Base-by-base conservation (phyloP, 2,888 invertebrate genomes). In the Margaritifera margaritifera region DNA sequence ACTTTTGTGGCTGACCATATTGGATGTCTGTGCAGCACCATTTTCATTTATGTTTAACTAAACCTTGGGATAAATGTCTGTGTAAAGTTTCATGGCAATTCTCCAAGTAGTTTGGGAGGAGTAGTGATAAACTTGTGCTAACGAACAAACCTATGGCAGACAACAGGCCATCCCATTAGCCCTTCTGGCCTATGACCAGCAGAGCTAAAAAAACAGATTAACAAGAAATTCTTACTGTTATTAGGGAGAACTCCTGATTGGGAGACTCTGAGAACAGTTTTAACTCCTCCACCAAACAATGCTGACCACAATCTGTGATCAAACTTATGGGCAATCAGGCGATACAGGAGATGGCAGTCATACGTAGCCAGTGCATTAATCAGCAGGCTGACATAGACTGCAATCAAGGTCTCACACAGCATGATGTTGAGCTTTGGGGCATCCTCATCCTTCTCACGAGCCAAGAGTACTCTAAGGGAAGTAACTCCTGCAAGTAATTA, bases 401-500 rank as follows among this genome's bases (percentile, higher is more conserved):
- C 95, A 25, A 97, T 94, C 90, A 98, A 97, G 0, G 97, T 94
- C 90, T 99, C 99, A 67, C 96, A 94, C 25, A 99, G 92, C 18
- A 99, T 91, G 31, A 98, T 94, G 80, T 95, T 95, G 62, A 99
- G 91, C 74, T 96, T 94, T 0, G 99, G 99, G 2, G 96, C 94
- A 85, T 96, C 96, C 85, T 97, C 96, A 86, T 99, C 99, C 79
- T 97, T 96, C 82, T 98, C 98, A 27, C 97, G 92, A 0, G 96
- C 95, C 8, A 99, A 91, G 57, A 99, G 91, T 0, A 97, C 96
- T 42, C 98, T 93, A 56, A 99, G 91, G 69, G 96, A 96, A 0
- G 97, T 96, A 0, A 99, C 98, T 19, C 99, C 98, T 92, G 79
- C 8, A 77, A n/a, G n/a, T n/a, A n/a, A n/a, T n/a, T n/a, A n/a